phyloP scores from a whole-genome alignment of 2,797 vertebrate genomes.

The Rhodeus uyekii region DNA sequence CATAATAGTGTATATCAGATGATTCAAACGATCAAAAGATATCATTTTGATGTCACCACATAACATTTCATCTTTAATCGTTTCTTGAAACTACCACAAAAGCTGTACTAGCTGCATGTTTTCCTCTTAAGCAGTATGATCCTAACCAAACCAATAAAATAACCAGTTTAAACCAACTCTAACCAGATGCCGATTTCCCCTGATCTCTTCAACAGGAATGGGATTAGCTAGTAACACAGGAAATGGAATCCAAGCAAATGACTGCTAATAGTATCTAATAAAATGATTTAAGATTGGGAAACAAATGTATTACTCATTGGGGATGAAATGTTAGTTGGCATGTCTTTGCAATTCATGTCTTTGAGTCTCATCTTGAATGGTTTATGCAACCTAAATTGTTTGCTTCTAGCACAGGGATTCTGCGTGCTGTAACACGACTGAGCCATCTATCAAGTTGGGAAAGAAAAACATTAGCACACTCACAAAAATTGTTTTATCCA shows the following conservation, averaged over 20 bases:
- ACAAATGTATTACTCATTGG: neutral
- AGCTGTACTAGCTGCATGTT: neutral
- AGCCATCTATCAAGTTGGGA: constrained; percentile 24
- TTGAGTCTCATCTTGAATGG: constrained; percentile 13
- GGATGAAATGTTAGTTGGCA: constrained; percentile 11
- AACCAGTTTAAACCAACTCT: neutral
- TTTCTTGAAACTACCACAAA: neutral
- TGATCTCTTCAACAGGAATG: neutral
- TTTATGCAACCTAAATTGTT: constrained; percentile 42
- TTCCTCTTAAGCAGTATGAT: neutral
- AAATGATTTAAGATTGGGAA: constrained; percentile 14
- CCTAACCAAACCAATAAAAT: neutral
- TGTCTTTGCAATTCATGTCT: constrained; percentile 3
- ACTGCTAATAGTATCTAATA: neutral
- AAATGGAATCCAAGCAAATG: neutral
- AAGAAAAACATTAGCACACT: constrained; percentile 7
- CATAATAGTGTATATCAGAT: too few species aligned
- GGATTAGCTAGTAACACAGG: neutral
- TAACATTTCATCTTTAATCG: neutral
- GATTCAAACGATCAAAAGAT: too few species aligned
- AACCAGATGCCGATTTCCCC: neutral
- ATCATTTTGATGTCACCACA: neutral
- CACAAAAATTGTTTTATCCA: constrained; percentile 31
- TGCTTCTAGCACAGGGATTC: constrained; percentile 10
- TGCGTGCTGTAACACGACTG: constrained; percentile 43